Evolutionary conservation across 2,797 vertebrate species (phyloP), one percentile per base, ranked within the genome.

Genomic region (Lepus oiostolus): DNA sequence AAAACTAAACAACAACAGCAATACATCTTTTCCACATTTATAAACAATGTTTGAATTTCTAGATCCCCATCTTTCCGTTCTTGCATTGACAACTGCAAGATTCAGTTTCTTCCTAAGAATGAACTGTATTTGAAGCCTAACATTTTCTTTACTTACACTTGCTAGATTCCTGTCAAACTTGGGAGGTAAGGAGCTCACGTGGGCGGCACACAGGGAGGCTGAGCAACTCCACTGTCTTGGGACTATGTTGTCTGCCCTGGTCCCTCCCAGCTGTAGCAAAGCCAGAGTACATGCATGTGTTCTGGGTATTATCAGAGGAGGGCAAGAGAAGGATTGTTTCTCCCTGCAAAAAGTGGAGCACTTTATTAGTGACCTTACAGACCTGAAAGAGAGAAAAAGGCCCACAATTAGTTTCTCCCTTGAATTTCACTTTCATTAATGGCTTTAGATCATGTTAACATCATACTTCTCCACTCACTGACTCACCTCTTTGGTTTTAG

Each of bases 1-100:
- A 96, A 72, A 91, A 81, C n/a, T 88, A 89, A 91, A 74, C 11
- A 94, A 83, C 30, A 96, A 93, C 21, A 93, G 74, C 47, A 83
- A 79, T 79, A 81, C 30, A 87, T 86, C 28, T 84, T 93, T 89
- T 84, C 8, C 24, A 93, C 24, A 62, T 76, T 93, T 88, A 58
- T 60, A 94, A 89, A 74, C 24, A 77, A 72, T 93, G 24, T 7
- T 74, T 85, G 58, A 90, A 95, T 93, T 72, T 91, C 74, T 68
- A 32, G 21, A 84, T 70, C 81, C 3, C 63, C 11, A 77, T 52
- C 3, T 85, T 38, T 80, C 14, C 74, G 35, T 88, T 75, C 3
- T 13, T 82, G 47, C 52, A 84, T 70, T 75, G 50, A 35, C 22
- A 90, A 83, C 9, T 81, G 35, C 10, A 77, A 81, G 5, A 70